Evolutionary conservation across 2,797 vertebrate genomes (phyloP).

Genomic region (Podarcis lilfordi): DNA sequence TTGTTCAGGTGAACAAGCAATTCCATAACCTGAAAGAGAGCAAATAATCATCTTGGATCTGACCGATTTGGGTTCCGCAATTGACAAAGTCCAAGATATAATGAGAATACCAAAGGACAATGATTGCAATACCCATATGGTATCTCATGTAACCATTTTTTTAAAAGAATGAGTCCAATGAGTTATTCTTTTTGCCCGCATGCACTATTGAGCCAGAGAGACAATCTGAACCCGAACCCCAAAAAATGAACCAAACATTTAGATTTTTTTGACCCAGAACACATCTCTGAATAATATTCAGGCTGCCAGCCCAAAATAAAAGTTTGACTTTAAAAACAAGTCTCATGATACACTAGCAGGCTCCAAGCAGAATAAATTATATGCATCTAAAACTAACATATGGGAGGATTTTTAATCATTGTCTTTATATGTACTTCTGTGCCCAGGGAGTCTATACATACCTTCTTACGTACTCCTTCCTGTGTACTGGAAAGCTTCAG

Average conservation of each 20-base stretch:
- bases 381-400: neutral
- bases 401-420: neutral
- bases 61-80: neutral
- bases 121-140: neutral
- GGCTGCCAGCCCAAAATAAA: neutral
- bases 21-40: slow-evolving; percentile 92
- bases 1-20: slow-evolving; percentile 97
- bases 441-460: slow-evolving; percentile 65
- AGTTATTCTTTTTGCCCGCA: neutral
- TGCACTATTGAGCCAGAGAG: neutral
- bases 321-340: neutral
- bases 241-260: neutral
- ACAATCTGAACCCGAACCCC: neutral
- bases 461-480: slow-evolving; percentile 98
- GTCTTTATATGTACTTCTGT: neutral
- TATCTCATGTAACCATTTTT: neutral
- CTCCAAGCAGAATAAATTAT: neutral
- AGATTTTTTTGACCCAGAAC: neutral
- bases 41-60: neutral
- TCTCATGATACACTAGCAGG: neutral
- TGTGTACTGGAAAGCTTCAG: slow-evolving; percentile 98
- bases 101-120: neutral
- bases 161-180: too few species aligned
- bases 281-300: neutral
- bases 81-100: neutral